These are phyloP conservation scores for Heliconius congener DNA, from an alignment of 1,140 invertebrate species.

Conservation along the genomic window DNA sequence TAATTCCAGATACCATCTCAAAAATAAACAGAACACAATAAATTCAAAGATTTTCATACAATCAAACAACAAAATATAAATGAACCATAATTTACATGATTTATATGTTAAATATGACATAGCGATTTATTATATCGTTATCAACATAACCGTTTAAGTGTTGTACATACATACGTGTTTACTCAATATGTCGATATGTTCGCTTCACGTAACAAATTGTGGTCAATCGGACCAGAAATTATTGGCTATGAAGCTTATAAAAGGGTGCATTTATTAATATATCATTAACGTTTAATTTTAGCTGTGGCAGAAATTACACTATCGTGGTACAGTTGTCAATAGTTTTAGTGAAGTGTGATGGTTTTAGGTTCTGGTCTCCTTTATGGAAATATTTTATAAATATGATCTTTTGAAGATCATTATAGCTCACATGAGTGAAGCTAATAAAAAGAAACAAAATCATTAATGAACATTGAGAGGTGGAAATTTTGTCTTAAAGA, in stretches of 20 bases:
- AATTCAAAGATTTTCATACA: neutral
- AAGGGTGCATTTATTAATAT: slow-evolving; percentile 38
- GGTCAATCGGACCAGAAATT: slow-evolving; percentile 40
- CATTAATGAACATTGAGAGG: no score
- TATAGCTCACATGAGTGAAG: no score
- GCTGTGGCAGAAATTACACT: neutral
- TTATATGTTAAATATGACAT: neutral
- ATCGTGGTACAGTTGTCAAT: no score
- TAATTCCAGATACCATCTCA: no score
- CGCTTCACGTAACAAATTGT: slow-evolving; percentile 39
- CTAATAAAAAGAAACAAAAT: no score
- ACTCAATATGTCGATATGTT: slow-evolving; percentile 25
- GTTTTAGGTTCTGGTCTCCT: no score
- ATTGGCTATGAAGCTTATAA: slow-evolving; percentile 41
- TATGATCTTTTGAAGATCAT: no score
- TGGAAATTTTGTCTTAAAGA: no score
- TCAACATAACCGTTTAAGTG: slow-evolving; percentile 9
- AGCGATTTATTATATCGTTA: neutral
- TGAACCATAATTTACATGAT: neutral
- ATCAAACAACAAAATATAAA: neutral
- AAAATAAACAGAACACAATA: no score
- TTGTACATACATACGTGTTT: neutral
- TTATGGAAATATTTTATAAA: no score
- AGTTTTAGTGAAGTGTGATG: no score
- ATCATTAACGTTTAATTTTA: slow-evolving; percentile 16